A percentile compares a stretch with the other conserved stretches of the same genome.
phyloP scores from a whole-genome alignment of 2,113 vertebrate species.

The Caretta caretta region DNA sequence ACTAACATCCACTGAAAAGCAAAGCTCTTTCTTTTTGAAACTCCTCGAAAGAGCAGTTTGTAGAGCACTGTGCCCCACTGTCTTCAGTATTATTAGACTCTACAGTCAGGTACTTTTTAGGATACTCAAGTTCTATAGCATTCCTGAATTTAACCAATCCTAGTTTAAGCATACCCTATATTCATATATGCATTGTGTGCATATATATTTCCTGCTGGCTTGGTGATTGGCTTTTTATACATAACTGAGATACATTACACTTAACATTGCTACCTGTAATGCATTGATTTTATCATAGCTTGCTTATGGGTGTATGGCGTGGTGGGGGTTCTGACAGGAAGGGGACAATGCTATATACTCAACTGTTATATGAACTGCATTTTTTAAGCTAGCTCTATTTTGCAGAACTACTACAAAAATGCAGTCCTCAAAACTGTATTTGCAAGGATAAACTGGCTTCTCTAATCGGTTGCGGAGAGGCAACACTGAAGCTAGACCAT shows the following conservation, averaged over 20 bases:
- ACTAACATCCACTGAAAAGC: not conserved
- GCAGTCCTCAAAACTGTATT: not conserved
- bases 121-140: not conserved
- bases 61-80: not conserved
- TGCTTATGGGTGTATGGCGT: not conserved
- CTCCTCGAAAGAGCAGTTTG: rapidly evolving
- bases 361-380: not conserved
- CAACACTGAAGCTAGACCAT: not conserved
- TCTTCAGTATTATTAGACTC: not conserved
- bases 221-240: not conserved
- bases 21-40: not conserved
- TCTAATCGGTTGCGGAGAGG: not conserved
- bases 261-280: not conserved
- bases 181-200: rapidly evolving
- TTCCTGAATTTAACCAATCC: constrained; percentile 1
- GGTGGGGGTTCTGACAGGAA: not conserved
- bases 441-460: not conserved
- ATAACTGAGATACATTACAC: not conserved
- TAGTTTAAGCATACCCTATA: not conserved
- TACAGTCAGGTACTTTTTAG: not conserved
- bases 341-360: not conserved
- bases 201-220: not conserved
- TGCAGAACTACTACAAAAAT: not conserved
- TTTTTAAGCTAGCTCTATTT: not conserved
- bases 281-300: not conserved